Evolutionary conservation across 2,797 vertebrate species (phyloP).

Genomic region (Parambassis ranga): DNA sequence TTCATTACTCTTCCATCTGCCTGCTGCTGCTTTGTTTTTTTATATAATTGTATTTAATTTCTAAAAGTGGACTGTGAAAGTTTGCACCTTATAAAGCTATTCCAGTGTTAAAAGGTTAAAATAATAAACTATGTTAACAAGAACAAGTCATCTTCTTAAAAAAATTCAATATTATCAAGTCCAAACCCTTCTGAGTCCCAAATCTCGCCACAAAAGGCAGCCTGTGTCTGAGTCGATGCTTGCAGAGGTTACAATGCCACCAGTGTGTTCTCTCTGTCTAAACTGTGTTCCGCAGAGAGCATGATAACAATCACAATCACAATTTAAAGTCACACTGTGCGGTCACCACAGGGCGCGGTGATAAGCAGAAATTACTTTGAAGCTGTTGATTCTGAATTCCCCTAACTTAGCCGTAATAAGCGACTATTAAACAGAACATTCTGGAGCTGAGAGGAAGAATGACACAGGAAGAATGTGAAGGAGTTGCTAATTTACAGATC

Average conservation of each 20-base stretch:
- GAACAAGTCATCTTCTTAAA: too few relatives aligned
- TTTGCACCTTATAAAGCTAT: too few relatives aligned
- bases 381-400: conserved; percentile 53
- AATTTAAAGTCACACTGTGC: conserved; percentile 4
- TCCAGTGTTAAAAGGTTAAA: too few relatives aligned
- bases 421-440: conserved; percentile 29
- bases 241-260: conserved; percentile 4
- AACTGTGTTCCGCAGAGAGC: conserved; percentile 3
- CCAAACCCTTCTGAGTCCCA: not conserved
- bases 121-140: too few relatives aligned
- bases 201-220: not conserved
- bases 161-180: too few relatives aligned
- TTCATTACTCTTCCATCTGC: too few relatives aligned
- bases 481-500: conserved; percentile 43
- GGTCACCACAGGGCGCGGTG: conserved; percentile 50
- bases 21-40: too few relatives aligned
- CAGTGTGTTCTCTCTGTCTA: conserved; percentile 12
- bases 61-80: too few relatives aligned
- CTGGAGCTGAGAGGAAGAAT: conserved; percentile 14
- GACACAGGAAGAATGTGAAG: conserved; percentile 6
- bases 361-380: conserved; percentile 54
- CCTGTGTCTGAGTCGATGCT: not conserved
- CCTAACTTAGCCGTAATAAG: conserved; percentile 45
- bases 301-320: conserved; percentile 54
- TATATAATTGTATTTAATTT: too few relatives aligned